Conservation (phyloP, 2,113 vertebrate species). For the Bos javanicus region DNA sequence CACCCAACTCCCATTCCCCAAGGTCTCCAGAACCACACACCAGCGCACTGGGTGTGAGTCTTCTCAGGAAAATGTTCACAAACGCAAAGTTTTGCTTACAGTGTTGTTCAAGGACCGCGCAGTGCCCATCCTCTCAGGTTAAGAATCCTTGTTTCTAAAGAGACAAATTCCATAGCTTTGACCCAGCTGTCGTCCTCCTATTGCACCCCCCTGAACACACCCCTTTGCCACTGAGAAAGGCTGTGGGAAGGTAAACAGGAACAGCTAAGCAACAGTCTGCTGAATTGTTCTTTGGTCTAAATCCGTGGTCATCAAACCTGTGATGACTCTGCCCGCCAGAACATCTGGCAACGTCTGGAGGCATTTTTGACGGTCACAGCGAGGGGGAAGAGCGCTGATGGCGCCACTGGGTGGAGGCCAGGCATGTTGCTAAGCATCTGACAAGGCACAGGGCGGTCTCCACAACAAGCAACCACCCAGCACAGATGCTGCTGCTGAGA, state of each 20-base stretch:
- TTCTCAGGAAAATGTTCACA: background rate
- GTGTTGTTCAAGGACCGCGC: background rate
- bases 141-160: background rate
- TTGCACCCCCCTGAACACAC: background rate
- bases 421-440: background rate
- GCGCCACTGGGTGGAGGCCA: background rate
- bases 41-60: background rate
- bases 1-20: background rate
- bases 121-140: background rate
- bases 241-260: background rate
- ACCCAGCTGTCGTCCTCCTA: background rate
- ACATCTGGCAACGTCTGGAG: background rate
- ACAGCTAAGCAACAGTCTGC: background rate
- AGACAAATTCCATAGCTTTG: background rate
- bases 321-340: background rate
- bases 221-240: background rate
- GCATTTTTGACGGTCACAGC: background rate
- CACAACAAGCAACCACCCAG: background rate
- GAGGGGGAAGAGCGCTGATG: background rate
- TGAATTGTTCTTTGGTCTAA: background rate
- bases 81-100: background rate
- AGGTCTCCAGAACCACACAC: background rate
- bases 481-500: background rate
- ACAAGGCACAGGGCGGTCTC: background rate
- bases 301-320: background rate